Base-by-base conservation (phyloP, 2,888 invertebrate genomes). In the Phymatocera aterrima region DNA sequence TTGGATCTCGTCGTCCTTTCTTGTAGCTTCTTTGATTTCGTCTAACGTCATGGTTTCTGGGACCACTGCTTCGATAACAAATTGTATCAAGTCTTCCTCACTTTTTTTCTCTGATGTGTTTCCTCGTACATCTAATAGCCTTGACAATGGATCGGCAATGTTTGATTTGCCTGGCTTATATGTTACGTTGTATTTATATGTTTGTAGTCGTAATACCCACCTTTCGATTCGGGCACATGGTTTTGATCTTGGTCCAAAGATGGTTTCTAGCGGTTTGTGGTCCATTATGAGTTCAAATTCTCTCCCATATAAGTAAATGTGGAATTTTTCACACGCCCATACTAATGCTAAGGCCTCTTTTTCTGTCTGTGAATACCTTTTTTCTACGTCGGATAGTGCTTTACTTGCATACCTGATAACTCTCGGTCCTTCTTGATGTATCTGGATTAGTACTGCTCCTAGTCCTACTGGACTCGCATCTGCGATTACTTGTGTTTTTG, bases 371-470 rank as follows among this genome's bases (percentile, higher is more conserved):
- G n/a, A n/a, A n/a, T n/a, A 88, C 24, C 80, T 81, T 48, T 81
- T 83, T 79, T 91, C 88, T 3, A 85, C 84, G 15, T 82, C 87
- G 46, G 85, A 84, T 72, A 89, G 84, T 80, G 83, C 90, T 82
- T 82, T 84, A 65, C 89, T 91, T 0, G 90, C 90, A 81, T 88
- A 91, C 2, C 86, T 84, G 43, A 91, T 90, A 3, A 91, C 82
- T 80, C 86, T 80, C 43, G 82, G 82, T 0, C 82, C 85, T 31
- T 80, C 80, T 0, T 79, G 10, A 24, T 82, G 78, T 8, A 79
- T 79, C 77, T 89, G 88, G n/a, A 85, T 83, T 15, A 89, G 77
- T 3, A 88, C 86, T 1, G 83, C 86, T 10, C 88, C 87, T 12
- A 88, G 60, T 1, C 83, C 87, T 3, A 87, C 87, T 4, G 88